Base-by-base conservation (phyloP, 2,113 vertebrate genomes). In the Alethe diademata region DNA sequence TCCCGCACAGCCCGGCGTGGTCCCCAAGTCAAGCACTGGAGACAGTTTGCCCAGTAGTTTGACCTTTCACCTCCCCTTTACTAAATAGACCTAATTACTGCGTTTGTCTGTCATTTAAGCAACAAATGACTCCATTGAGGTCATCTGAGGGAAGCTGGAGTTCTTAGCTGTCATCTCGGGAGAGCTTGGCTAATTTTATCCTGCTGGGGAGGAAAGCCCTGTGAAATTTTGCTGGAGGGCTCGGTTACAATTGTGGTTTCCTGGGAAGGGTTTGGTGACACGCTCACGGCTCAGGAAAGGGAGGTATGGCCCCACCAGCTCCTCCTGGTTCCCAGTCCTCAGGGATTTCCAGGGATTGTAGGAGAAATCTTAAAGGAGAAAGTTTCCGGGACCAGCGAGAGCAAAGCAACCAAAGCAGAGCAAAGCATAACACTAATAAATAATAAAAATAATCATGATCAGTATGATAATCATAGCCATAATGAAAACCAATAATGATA, bases 61-160 rank as follows among this genome's bases (percentile, higher is more conserved):
- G 98, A 98, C 98, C 98, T 98, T 98, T 99, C 98, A 98, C 98
- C 98, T 97, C 97, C 97, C 97, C 98, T 97, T 97, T 97, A 92
- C 98, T 99, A 98, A 99, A 98, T 98, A 98, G 97, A 98, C 97
- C 98, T 99, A 98, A 99, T 99, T 98, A 98, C 98, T 98, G 98
- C 98, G 96, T 99, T 98, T 98, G 98, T 98, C 98, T 99, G 98
- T 99, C 99, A 98, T 98, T 98, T 97, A 97, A 98, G 98, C 98
- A 98, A 98, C 98, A 98, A 98, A 98, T 98, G 98, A 99, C 98
- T 98, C 97, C 98, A 95, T 98, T 98, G 97, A 98, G 98, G 98
- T 97, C 98, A 91, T 64, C 89, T 78, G 78, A 95, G 97, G 97
- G 97, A 97, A 97, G 97, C 91, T 90, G 66, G 78, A 62, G 86